Evolutionary conservation across 2,113 vertebrate genomes (phyloP).

Genomic region (Spea bombifrons): DNA sequence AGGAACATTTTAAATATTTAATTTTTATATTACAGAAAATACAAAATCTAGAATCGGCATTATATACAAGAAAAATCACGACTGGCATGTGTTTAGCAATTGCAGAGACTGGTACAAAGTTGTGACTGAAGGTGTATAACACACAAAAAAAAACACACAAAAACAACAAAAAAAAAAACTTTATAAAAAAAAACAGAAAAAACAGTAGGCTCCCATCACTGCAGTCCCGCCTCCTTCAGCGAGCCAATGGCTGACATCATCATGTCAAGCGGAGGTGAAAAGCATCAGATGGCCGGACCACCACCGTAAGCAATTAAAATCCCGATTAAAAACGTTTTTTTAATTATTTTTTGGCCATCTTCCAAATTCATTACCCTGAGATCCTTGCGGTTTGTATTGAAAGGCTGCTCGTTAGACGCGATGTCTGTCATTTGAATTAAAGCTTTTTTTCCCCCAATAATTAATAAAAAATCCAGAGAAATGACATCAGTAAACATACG

Average conservation of each 20-base stretch:
- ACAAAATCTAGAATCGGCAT: slow-evolving; percentile 60
- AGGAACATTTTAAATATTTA: slow-evolving; percentile 64
- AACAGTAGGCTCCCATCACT: slow-evolving; percentile 38
- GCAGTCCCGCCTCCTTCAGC: slow-evolving; percentile 51
- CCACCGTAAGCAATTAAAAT: slow-evolving; percentile 10
- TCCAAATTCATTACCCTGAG: slow-evolving; percentile 45
- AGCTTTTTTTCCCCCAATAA: slow-evolving; percentile 22
- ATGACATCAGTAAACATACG: neutral
- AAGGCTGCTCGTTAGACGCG: slow-evolving; percentile 24
- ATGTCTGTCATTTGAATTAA: slow-evolving; percentile 35
- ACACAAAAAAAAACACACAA: slow-evolving; percentile 53
- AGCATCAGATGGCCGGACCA: neutral
- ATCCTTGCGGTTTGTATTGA: slow-evolving; percentile 39
- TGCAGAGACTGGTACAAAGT: slow-evolving; percentile 58
- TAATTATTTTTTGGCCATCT: neutral
- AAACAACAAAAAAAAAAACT: slow-evolving; percentile 53
- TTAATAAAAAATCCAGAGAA: slow-evolving; percentile 1
- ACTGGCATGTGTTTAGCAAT: slow-evolving; percentile 57
- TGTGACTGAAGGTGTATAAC: slow-evolving; percentile 55
- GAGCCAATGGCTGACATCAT: slow-evolving; percentile 27
- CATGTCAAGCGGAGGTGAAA: slow-evolving; percentile 20
- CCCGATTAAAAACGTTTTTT: slow-evolving; percentile 2
- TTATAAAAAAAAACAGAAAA: slow-evolving; percentile 54
- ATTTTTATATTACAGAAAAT: slow-evolving; percentile 70
- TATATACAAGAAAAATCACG: slow-evolving; percentile 65